Evolutionary conservation across 2,797 vertebrate species (phyloP), one percentile per base, ranked within the genome.

Genomic region (Peromyscus melanophrys): DNA sequence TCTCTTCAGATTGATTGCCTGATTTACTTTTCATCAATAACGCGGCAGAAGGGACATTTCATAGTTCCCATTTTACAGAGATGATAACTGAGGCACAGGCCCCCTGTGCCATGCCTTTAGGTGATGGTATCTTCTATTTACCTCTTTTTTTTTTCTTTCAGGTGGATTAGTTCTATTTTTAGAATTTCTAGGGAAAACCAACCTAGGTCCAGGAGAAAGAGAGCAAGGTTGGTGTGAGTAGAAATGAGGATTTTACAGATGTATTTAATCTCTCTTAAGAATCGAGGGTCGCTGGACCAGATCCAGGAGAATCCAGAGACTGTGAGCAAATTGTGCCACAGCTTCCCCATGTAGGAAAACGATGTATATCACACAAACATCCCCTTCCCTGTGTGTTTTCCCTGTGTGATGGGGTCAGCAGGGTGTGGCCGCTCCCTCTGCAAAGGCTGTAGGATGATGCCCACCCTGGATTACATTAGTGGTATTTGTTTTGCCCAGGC

Each of bases 361-460:
- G 75, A 85, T 10, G 69, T 75, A 29, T 49, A 52, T 69, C 19
- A 21, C 43, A 31, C 0, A 23, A 23, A 10, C 27, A 0, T 8
- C 16, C 49, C 61, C 4, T 23, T 1, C 9, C 0, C 63, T 90
- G 17, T 67, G 94, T 43, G 0, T 82, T 43, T 27, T 21, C 21
- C 5, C 2, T 23, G 34, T 27, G 83, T 67, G 23, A 2, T 0
- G 21, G 92, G 69, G 13, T 82, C 97, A 67, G 97, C 96, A 59
- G 97, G 97, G 97, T 61, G 90, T 89, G 96, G 96, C 95, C 94
- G 85, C 75, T 46, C 25, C 84, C 46, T 97, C 89, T 90, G 94
- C 81, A 86, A 92, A 90, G 94, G 96, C 93, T 52, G 82, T 95
- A 88, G 76, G 92, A 27, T 1, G 67, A 88, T 55, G 43, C 11